Evolutionary conservation across 1,140 invertebrate genomes (phyloP), one percentile per base, ranked within the genome.

Genomic region (Microplitis demolitor): DNA sequence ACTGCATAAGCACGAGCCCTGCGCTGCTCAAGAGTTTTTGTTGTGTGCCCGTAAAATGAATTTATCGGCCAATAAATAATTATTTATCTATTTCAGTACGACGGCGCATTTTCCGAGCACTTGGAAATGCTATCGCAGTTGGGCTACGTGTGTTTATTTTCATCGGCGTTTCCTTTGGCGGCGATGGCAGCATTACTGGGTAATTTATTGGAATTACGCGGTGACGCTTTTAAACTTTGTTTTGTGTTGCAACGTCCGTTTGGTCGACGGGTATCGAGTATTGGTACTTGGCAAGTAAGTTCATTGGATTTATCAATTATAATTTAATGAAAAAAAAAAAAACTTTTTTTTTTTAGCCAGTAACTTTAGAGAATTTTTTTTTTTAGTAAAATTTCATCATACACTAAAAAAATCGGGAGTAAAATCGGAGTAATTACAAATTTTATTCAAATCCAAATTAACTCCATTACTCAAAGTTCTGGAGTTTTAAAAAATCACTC

Each of bases 51-150:
- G 31, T 56, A 16, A 56, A 24, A 13, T 14, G 4, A 56, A 56
- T 16, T 56, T 56, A 13, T 56, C 4, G 14, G 6, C 14, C 8
- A 61, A 31, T 45, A 35, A 35, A 37, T 31, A 14, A 35, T 64
- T 13, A 50, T 9, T 24, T 24, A 50, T 35, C 16, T 50, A 37
- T 37, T 71, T 81, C 89, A 98, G 92, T 95, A 94, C 82, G 93
- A 95, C 76, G 96, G 96, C 51, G 97, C 97, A 0, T 97, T 98
- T 88, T 96, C 97, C 16, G 98, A 99, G 85, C 98, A 98, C 83
- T 87, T 99, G 74, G 98, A 99, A 88, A 97, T 99, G 94, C 92
- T 98, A 67, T 97, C 98, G 13, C 97, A 99, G 83, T 92, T 98
- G 82, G 97, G 97, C 50, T 98, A 99, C 87, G 97, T 99, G 35